Evolutionary conservation across 2,113 vertebrate species (phyloP).

Genomic region (Lepisosteus oculatus): DNA sequence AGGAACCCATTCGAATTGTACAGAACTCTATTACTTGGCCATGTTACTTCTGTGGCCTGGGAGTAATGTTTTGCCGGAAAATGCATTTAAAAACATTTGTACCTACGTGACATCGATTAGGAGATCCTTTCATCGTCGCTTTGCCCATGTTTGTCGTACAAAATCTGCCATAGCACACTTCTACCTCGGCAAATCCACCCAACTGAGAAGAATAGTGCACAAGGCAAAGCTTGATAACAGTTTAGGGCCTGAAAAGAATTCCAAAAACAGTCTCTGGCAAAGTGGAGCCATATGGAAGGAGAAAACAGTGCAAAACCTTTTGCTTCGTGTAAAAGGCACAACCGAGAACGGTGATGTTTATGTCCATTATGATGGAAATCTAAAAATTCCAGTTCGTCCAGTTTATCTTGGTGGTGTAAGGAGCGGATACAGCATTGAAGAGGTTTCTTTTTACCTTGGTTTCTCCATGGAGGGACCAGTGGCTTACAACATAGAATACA

Average conservation of each 20-base stretch:
- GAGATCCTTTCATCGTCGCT: conserved; percentile 35
- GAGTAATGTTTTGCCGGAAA: not conserved
- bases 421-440: conserved; percentile 35
- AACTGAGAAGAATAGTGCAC: conserved; percentile 30
- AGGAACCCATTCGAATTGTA: conserved; percentile 14
- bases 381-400: conserved; percentile 37
- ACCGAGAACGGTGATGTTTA: conserved; percentile 40
- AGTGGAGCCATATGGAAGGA: conserved; percentile 35
- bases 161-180: conserved; percentile 39
- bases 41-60: conserved; percentile 50
- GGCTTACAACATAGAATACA: conserved; percentile 39
- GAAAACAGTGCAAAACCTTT: conserved; percentile 18
- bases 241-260: not conserved
- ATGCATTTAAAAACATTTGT: conserved; percentile 20
- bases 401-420: conserved; percentile 40
- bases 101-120: conserved; percentile 27
- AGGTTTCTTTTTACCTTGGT: conserved; percentile 44
- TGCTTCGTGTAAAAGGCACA: conserved; percentile 37
- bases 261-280: conserved; percentile 31
- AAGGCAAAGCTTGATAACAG: conserved; percentile 35
- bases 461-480: conserved; percentile 48
- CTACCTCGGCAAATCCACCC: conserved; percentile 37
- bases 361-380: conserved; percentile 27
- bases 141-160: conserved; percentile 33
- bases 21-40: conserved; percentile 48